Base-by-base conservation (phyloP, 2,113 vertebrate species). In the Sitta europaea region DNA sequence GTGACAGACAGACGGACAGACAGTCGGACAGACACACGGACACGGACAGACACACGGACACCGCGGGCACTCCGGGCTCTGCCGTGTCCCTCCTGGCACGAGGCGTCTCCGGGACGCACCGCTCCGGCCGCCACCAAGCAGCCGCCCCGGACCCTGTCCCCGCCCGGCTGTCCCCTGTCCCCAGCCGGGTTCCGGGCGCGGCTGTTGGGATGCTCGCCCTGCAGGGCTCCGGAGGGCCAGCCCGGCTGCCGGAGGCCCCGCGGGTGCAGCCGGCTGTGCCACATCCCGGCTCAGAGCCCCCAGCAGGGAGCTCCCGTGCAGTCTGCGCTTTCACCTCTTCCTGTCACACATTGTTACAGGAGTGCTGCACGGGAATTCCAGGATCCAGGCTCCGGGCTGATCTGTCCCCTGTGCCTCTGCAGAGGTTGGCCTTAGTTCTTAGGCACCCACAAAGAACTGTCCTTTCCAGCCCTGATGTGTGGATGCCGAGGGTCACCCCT, bases 321-420 rank as follows among this genome's bases (percentile, higher is more conserved):
- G 2, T 8, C n/a, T 7, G 15, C 2, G 1, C 14, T 57, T 62
- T 33, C 40, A 25, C 15, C n/a, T 53, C n/a, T 35, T 31, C 66
- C 10, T 8, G 2, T 33, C 40, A 10, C 9, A 9, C 3, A 1
- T 27, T 10, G 24, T 27, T 24, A 5, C 25, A 29, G 76, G 12
- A 65, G 36, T 1, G 6, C 24, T 9, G 28, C 33, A 12, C 3
- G 15, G 62, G n/a, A 38, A 14, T 59, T 10, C 11, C 61, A 12
- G 53, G 45, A 6, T 2, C 5, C 23, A 14, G 20, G 62, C 12
- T 53, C 36, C 19, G 50, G 6, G 55, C 24, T 40, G 57, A 38
- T 4, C 11, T 7, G n/a, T 12, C 27, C 9, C 12, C 9, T 8
- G 14, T 2, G 1, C 28, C 36, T 25, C 10, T 2, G 2, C 33